Conservation (phyloP, 2,797 vertebrate genomes). For the Pseudocheirus occidentalis region DNA sequence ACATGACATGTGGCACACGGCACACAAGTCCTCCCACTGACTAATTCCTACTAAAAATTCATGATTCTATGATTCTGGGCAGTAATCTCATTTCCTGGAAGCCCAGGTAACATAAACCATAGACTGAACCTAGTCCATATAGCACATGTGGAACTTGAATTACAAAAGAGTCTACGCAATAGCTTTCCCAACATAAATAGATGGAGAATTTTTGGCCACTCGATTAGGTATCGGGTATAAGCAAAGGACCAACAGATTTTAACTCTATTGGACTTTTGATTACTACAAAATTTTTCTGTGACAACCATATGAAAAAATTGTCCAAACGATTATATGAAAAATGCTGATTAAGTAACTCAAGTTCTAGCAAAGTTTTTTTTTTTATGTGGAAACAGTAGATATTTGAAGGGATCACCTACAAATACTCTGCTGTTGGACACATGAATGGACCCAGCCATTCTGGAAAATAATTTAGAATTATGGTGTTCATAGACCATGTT, state of each 20-base stretch:
- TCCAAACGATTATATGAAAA: neutral
- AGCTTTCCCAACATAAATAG: neutral
- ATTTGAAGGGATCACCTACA: neutral
- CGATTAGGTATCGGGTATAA: neutral
- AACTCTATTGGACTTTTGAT: neutral
- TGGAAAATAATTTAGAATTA: neutral
- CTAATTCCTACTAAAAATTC: slow-evolving; percentile 19
- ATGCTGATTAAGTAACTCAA: neutral
- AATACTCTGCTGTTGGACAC: neutral
- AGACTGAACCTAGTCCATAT: neutral
- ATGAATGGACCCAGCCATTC: neutral
- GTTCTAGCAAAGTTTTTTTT: neutral
- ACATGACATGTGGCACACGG: neutral
- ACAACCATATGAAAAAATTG: neutral
- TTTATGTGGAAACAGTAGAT: neutral
- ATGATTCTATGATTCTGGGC: neutral
- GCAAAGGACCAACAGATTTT: neutral
- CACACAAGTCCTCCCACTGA: too few species aligned
- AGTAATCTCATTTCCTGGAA: slow-evolving; percentile 29
- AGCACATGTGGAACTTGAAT: neutral
- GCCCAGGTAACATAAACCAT: neutral
- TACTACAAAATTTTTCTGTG: neutral
- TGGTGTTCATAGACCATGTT: neutral
- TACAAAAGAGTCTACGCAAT: slow-evolving; percentile 23
- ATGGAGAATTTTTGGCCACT: neutral